Base-by-base conservation (phyloP, 2,113 vertebrate species). In the Otocyon megalotis region DNA sequence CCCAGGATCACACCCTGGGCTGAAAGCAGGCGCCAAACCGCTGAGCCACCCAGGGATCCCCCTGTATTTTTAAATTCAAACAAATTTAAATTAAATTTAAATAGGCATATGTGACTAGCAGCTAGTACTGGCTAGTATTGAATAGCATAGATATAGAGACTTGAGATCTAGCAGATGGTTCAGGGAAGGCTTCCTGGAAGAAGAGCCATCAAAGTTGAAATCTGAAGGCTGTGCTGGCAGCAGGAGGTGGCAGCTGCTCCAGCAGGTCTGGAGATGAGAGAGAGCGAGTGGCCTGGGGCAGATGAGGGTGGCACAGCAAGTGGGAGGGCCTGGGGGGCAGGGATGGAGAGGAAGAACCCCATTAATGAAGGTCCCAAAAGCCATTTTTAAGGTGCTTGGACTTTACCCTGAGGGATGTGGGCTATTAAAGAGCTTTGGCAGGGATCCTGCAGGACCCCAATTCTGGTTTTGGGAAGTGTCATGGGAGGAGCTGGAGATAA, bases 181-280 rank as follows among this genome's bases (percentile, higher is more conserved):
- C 88, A 32, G 35, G 43, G 87, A 90, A 56, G 81, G 28, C 87
- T 94, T 94, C 72, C 81, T 84, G 32, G 67, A 86, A 30, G 63
- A 90, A 72, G 53, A 90, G 24, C 22, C 35, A 32, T 24, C 6
- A 5, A 65, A 43, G 35, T 11, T 74, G 74, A 65, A 53, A 17
- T 63, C 24, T 58, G 81, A 81, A 65, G 1, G 48, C n/a, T 15
- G 3, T 43, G 43, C 5, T 43, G 43, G 43, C 43, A 43, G 43
- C 43, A 43, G 35, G 48, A 37, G 56, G 32, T 43, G 19, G 26
- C 8, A 24, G 69, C 90, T 77, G 24, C 14, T 50, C 58, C 24
- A 8, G 48, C 50, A 56, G 85, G 67, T 37, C 22, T 65, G 6
- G 17, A 76, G 35, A 35, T 54, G 56, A 83, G 30, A 71, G 35